Evolutionary conservation across 2,888 invertebrate genomes (phyloP).

Genomic region (Pantelozetes paolii): DNA sequence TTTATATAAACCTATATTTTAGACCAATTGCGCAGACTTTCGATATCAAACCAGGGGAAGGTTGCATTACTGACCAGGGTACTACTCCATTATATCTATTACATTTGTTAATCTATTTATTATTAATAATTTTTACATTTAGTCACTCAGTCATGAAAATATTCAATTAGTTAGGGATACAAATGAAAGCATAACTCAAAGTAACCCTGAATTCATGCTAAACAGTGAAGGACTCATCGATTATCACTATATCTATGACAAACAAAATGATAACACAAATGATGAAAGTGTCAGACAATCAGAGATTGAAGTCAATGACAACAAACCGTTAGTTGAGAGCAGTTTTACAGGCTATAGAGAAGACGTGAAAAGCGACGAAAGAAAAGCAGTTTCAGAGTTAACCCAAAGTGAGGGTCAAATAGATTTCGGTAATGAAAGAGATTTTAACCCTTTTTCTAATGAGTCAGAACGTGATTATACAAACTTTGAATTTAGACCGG

Average conservation of each 20-base stretch:
- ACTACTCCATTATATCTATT: neutral
- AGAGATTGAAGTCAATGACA: neutral
- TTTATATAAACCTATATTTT: conserved; percentile 28
- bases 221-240: neutral
- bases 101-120: conserved; percentile 8
- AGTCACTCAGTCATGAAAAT: conserved; percentile 43
- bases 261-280: neutral
- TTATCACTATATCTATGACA: conserved; percentile 15
- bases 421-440: conserved; percentile 13
- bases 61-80: conserved; percentile 39
- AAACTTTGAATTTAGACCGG: neutral
- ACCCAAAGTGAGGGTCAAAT: neutral
- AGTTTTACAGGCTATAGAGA: neutral
- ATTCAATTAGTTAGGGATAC: conserved; percentile 15
- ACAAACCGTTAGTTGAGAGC: neutral
- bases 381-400: neutral
- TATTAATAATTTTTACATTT: neutral
- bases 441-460: conserved; percentile 8
- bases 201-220: conserved; percentile 28
- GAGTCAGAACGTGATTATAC: neutral
- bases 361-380: neutral
- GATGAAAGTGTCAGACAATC: neutral
- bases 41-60: conserved; percentile 43
- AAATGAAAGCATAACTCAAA: conserved; percentile 24
- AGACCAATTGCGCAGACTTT: conserved; percentile 49